Conservation (phyloP, 2,113 vertebrate genomes). For the Clarias gariepinus region DNA sequence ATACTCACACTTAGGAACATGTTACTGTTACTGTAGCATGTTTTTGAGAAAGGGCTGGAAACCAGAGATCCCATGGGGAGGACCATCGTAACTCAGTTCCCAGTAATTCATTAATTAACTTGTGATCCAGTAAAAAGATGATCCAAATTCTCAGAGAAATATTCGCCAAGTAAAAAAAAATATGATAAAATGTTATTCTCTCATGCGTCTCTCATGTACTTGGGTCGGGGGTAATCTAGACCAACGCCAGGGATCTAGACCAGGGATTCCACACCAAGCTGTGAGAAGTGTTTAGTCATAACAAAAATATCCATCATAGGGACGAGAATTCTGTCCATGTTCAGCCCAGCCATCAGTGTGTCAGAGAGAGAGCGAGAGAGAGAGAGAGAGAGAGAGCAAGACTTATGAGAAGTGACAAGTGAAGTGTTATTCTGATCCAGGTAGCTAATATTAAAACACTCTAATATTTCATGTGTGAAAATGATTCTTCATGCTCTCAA, state of each 20-base stretch:
- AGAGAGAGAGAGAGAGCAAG: background rate
- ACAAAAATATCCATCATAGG: slow-evolving; percentile 5
- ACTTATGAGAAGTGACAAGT: background rate
- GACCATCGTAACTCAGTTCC: too few relatives aligned
- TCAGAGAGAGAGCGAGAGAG: background rate
- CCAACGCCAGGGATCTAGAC: slow-evolving; percentile 16
- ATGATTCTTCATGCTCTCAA: too few relatives aligned
- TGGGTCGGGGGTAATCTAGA: background rate
- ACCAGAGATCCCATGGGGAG: too few relatives aligned
- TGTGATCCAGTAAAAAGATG: background rate
- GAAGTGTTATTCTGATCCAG: background rate
- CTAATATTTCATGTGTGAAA: too few relatives aligned
- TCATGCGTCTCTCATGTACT: background rate
- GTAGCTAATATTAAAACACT: background rate
- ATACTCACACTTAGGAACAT: too few relatives aligned
- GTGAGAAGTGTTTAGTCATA: slow-evolving; percentile 36
- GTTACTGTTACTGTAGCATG: too few relatives aligned
- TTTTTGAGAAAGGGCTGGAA: too few relatives aligned
- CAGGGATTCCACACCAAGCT: slow-evolving; percentile 13
- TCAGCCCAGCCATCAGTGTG: background rate
- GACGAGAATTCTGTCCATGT: background rate
- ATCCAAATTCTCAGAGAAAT: background rate
- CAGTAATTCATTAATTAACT: too few relatives aligned
- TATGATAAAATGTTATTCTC: background rate
- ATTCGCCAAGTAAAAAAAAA: background rate